Conservation (phyloP, 1,140 invertebrate species). For the Steinernema khuongi region DNA sequence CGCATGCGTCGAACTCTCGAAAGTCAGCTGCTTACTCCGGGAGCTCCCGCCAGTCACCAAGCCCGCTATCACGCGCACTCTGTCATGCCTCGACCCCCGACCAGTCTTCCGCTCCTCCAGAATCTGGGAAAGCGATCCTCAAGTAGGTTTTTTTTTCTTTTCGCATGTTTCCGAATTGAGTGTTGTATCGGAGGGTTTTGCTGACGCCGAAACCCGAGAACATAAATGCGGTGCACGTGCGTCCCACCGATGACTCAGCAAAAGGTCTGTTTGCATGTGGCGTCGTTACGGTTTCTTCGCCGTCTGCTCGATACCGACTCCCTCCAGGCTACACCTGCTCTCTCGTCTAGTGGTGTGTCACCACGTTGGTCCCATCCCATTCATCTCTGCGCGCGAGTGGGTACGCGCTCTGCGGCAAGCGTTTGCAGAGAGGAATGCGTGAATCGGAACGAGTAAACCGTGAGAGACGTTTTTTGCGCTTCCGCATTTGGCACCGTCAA, state of each 20-base stretch:
- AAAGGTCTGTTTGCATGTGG: background rate
- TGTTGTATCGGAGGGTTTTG: background rate
- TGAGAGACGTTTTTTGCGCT: too few species aligned
- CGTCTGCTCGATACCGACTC: background rate
- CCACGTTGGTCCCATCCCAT: background rate
- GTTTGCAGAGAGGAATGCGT: constrained; percentile 3
- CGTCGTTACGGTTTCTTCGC: constrained; percentile 9
- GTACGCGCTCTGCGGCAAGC: background rate
- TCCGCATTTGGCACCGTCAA: too few species aligned
- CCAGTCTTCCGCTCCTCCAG: background rate
- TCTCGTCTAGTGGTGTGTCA: constrained; percentile 6
- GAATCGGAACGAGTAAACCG: too few species aligned
- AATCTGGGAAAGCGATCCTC: too few species aligned
- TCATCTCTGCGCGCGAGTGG: background rate
- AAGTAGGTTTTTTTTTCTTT: background rate
- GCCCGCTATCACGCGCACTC: too few species aligned
- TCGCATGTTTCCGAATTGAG: background rate
- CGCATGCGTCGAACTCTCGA: background rate
- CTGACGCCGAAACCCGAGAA: background rate
- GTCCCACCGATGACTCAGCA: background rate
- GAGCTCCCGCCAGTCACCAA: too few species aligned
- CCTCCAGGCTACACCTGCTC: background rate
- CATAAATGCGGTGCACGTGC: constrained; percentile 4
- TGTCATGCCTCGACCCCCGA: background rate
- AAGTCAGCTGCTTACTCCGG: constrained; percentile 3